Evolutionary conservation across 2,888 invertebrate genomes (phyloP).

Genomic region (Cactoblastis cactorum): DNA sequence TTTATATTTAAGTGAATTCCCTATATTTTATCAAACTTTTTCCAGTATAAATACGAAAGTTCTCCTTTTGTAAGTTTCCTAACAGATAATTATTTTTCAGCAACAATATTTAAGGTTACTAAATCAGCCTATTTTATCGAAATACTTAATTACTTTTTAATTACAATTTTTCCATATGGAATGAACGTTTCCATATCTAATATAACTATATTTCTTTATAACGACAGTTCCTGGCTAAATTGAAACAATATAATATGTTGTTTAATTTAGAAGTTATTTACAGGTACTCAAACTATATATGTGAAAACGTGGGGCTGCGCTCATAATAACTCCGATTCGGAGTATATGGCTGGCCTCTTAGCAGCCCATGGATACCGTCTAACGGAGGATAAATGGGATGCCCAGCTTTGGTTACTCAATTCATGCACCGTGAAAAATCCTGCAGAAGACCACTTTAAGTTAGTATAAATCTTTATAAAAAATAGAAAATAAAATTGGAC

Average conservation of each 20-base stretch:
- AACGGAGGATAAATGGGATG: slow-evolving; percentile 87
- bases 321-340: slow-evolving; percentile 98
- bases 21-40: too few species aligned
- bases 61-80: too few species aligned
- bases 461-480: too few species aligned
- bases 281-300: slow-evolving; percentile 89
- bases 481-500: too few species aligned
- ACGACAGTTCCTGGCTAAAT: too few species aligned
- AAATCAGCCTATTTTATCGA: not conserved
- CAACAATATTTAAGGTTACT: not conserved
- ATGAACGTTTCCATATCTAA: not conserved
- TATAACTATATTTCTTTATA: too few species aligned
- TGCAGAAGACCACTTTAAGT: slow-evolving; percentile 94
- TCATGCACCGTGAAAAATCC: slow-evolving; percentile 99
- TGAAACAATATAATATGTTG: too few species aligned
- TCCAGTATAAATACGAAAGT: too few species aligned
- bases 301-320: slow-evolving; percentile 99
- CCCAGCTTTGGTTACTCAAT: slow-evolving; percentile 97
- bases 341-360: slow-evolving; percentile 98
- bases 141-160: not conserved
- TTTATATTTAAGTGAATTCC: too few species aligned
- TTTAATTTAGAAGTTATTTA: too few species aligned
- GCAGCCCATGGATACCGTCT: slow-evolving; percentile 92
- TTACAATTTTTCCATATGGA: not conserved
- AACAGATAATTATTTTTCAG: too few species aligned